Conservation (phyloP, 2,113 vertebrate species). For the Paratilapia polleni region DNA sequence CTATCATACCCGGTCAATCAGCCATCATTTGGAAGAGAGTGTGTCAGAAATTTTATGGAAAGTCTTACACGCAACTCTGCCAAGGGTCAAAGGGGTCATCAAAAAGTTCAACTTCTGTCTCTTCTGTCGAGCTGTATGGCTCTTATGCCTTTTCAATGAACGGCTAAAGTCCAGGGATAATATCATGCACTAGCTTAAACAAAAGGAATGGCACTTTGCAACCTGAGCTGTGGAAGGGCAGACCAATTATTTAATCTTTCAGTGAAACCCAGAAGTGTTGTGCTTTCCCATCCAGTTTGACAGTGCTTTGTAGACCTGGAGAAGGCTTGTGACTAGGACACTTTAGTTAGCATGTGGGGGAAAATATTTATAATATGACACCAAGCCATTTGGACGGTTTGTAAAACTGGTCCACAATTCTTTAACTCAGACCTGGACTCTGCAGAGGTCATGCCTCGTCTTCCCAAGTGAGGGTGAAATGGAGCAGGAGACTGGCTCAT, state of each 20-base stretch:
- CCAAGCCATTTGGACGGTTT: background rate
- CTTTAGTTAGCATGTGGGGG: background rate
- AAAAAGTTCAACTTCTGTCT: background rate
- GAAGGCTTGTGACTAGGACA: background rate
- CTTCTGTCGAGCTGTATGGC: too few species aligned
- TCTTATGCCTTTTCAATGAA: too few species aligned
- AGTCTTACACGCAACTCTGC: background rate
- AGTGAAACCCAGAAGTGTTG: background rate
- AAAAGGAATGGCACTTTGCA: background rate
- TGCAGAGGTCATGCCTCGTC: background rate
- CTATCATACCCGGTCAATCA: rapidly evolving
- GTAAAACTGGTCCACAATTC: rapidly evolving
- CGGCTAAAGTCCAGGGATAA: too few species aligned
- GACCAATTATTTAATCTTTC: background rate
- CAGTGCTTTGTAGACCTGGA: background rate
- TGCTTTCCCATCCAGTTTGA: background rate
- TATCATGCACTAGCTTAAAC: background rate
- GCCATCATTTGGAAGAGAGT: background rate
- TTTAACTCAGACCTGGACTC: background rate
- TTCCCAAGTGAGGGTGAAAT: background rate
- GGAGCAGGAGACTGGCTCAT: background rate
- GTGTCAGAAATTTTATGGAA: background rate
- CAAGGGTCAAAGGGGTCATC: background rate
- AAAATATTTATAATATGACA: background rate
- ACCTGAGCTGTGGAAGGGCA: background rate